Evolutionary conservation across 2,113 vertebrate species (phyloP).

Genomic region (Eulacestoma nigropectus): DNA sequence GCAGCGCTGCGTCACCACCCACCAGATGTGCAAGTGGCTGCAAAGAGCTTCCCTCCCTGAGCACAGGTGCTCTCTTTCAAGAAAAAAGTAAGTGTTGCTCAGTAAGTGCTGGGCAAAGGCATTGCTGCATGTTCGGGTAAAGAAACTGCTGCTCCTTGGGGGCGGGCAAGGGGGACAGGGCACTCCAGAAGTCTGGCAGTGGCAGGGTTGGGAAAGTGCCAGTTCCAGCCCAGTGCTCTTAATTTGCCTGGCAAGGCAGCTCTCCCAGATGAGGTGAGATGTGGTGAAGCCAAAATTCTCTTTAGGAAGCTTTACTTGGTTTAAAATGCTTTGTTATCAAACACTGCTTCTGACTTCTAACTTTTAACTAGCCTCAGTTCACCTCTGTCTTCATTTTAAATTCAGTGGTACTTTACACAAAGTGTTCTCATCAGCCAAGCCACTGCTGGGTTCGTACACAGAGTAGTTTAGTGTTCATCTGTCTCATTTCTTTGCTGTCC

Average conservation of each 20-base stretch:
- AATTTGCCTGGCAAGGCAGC: not conserved
- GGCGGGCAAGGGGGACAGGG: too few relatives aligned
- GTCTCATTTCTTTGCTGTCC: not conserved
- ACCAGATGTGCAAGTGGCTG: not conserved
- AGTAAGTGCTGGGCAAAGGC: too few relatives aligned
- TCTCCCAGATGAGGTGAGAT: not conserved
- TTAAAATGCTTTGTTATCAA: not conserved
- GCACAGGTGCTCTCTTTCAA: not conserved
- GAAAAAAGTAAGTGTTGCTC: constrained; percentile 19
- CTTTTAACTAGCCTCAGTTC: not conserved
- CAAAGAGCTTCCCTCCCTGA: not conserved
- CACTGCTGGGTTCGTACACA: not conserved
- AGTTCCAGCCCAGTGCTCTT: not conserved
- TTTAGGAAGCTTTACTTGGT: not conserved
- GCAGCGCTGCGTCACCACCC: rapidly evolving
- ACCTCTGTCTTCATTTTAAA: not conserved
- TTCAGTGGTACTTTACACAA: not conserved
- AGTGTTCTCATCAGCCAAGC: not conserved
- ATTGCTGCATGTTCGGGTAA: rapidly evolving
- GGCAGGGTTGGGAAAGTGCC: not conserved
- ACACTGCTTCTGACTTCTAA: not conserved
- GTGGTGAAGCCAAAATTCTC: not conserved
- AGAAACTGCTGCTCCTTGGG: not conserved
- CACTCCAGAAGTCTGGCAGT: not conserved
- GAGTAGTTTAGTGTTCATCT: not conserved